Evolutionary conservation across 2,113 vertebrate genomes (phyloP), one percentile per base, ranked within the genome.

Genomic region (Forbesichthys papilliferus): DNA sequence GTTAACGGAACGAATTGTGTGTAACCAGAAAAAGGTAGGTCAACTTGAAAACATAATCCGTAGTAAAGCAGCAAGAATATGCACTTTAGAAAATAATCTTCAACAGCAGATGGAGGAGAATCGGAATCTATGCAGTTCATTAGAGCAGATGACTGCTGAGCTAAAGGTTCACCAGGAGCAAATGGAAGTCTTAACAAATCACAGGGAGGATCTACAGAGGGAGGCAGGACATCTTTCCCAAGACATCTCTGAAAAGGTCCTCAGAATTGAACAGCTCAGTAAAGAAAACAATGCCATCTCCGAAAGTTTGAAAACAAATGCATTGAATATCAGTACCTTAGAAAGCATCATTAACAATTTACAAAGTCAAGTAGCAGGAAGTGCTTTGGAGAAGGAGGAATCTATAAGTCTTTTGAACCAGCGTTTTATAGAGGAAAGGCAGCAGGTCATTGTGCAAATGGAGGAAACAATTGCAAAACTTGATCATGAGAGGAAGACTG

Each of bases 81-180:
- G 85, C 89, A 90, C 93, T 71, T 92, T 98, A 80, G 93, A 98
- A 92, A 81, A 89, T 80, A 92, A 90, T 16, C 90, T 98, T 69
- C 82, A 27, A 56, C 89, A 93, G 81, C 68, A 91, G 54, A 85
- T 62, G 12, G 91, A 94, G 72, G 91, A 94, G 75, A 94, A 92
- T 20, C 88, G 78, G 57, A 86, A 78, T 76, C 89, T 95, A 75
- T 93, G 79, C 69, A 87, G 69, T 79, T 93, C 92, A 73, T 86
- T 97, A 68, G 91, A 95, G 10, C 92, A 95, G 75, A 84, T 87
- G 76, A 80, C 86, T 18, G 83, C 87, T 83, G 90, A 95, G 77
- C 87, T 97, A 77, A 93, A 94, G 68, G 93, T 93, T 86, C 95
- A 95, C 54, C 88, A 91, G 52, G 88, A 93, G 78, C 78, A 93